A percentile compares a stretch with the other conserved stretches of the same genome.
These are phyloP conservation scores for Chunga burmeisteri DNA, from an alignment of 2,113 vertebrate genomes.

Conservation along the genomic window DNA sequence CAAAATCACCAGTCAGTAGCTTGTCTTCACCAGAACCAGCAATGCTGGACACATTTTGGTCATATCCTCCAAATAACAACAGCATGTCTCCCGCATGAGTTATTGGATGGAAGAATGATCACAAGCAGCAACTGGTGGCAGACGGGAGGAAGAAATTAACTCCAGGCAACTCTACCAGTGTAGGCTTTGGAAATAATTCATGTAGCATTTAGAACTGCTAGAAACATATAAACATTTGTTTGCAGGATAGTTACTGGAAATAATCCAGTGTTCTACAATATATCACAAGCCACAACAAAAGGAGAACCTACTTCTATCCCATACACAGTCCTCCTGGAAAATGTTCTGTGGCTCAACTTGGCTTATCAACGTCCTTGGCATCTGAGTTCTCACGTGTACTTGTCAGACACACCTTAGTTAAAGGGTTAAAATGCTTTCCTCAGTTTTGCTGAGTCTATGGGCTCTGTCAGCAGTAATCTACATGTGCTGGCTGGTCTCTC, in stretches of 20 bases:
- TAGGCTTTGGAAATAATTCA: not conserved
- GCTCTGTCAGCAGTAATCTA: not conserved
- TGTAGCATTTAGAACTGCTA: not conserved
- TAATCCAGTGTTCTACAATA: not conserved
- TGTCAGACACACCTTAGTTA: not conserved
- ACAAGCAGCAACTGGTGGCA: not conserved
- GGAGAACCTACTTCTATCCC: not conserved
- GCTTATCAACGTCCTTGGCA: not conserved
- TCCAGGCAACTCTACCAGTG: not conserved
- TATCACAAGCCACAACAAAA: not conserved
- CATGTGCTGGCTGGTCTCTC: not conserved
- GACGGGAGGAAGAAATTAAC: not conserved
- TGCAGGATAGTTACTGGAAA: not conserved
- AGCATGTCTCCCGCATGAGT: not conserved
- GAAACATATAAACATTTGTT: not conserved
- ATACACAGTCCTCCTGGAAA: not conserved
- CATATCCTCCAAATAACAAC: not conserved
- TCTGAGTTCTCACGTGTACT: not conserved
- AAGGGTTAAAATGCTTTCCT: not conserved
- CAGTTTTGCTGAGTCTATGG: not conserved
- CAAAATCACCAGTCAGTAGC: not conserved
- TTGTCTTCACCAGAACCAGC: not conserved
- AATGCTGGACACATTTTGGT: not conserved
- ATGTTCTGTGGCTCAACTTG: accelerated
- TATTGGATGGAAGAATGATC: not conserved